These are phyloP conservation scores for Podarcis cretensis DNA, from an alignment of 2,113 vertebrate genomes.

Conservation along the genomic window DNA sequence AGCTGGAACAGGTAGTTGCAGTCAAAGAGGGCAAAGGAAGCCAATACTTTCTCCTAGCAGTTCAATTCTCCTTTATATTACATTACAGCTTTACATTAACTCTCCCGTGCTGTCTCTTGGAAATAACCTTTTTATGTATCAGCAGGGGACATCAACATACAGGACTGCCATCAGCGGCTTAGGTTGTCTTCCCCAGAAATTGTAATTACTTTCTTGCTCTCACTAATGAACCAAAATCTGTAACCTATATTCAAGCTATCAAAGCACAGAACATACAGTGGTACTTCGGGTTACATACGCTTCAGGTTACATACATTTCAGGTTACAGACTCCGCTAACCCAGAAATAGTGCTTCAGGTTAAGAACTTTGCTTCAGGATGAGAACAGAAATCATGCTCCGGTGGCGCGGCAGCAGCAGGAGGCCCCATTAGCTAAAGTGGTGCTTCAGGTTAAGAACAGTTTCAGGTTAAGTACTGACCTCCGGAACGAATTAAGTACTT, in stretches of 20 bases:
- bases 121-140: background rate
- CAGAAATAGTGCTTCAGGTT: too few relatives aligned
- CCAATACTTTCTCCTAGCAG: background rate
- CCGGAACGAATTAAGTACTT: too few relatives aligned
- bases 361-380: too few relatives aligned
- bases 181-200: constrained; percentile 32
- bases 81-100: background rate
- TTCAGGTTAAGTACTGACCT: too few relatives aligned
- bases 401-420: too few relatives aligned
- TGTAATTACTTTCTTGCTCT: constrained; percentile 38
- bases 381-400: too few relatives aligned
- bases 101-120: background rate
- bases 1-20: background rate
- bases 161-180: constrained; percentile 28
- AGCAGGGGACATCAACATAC: constrained; percentile 21
- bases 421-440: too few relatives aligned
- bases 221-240: constrained; percentile 51
- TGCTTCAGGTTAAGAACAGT: too few relatives aligned
- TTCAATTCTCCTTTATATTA: constrained; percentile 11
- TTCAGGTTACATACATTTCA: too few relatives aligned
- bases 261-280: constrained; percentile 15
- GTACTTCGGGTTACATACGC: too few relatives aligned
- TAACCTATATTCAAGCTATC: constrained; percentile 52
- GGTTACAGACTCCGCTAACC: too few relatives aligned
- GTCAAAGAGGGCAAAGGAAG: background rate